Conservation (phyloP, 2,888 invertebrate genomes). For the Notocelia uddmanniana region DNA sequence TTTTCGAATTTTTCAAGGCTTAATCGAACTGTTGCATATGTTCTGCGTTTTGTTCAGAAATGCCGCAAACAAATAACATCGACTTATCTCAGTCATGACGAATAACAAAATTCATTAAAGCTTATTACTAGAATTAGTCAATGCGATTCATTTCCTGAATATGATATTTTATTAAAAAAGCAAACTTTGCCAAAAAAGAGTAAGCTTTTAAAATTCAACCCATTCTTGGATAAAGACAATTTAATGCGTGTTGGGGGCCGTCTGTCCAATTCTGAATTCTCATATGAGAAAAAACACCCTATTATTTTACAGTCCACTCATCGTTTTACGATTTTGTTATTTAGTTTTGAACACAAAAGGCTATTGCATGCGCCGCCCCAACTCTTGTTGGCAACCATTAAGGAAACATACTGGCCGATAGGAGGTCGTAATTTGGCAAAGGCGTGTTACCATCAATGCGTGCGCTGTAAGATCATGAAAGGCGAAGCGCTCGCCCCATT, state of each 20-base stretch:
- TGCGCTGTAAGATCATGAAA: constrained; percentile 30
- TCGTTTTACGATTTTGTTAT: constrained; percentile 48
- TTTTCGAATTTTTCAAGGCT: constrained; percentile 46
- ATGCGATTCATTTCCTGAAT: constrained; percentile 49
- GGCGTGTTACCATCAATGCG: constrained; percentile 30
- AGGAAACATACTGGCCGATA: constrained; percentile 51
- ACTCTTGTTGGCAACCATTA: constrained; percentile 45
- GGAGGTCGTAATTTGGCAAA: constrained; percentile 49
- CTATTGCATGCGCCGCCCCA: constrained; percentile 45
- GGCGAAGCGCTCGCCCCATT: constrained; percentile 39
- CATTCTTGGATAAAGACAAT: constrained; percentile 48
- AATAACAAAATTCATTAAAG: constrained; percentile 39
- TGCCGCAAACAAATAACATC: constrained; percentile 31
- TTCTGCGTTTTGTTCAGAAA: constrained; percentile 46
- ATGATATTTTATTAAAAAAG: constrained; percentile 45
- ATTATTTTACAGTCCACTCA: constrained; percentile 54
- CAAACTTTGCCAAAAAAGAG: constrained; percentile 13
- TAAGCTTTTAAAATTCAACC: constrained; percentile 46
- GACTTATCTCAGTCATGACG: neutral
- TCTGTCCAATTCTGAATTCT: constrained; percentile 47
- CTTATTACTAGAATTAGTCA: constrained; percentile 48
- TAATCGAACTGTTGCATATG: constrained; percentile 46
- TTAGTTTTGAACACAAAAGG: constrained; percentile 47
- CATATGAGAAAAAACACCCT: constrained; percentile 53
- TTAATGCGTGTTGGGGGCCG: constrained; percentile 53